Conservation (phyloP, 2,797 vertebrate genomes). For the Perodicticus potto region DNA sequence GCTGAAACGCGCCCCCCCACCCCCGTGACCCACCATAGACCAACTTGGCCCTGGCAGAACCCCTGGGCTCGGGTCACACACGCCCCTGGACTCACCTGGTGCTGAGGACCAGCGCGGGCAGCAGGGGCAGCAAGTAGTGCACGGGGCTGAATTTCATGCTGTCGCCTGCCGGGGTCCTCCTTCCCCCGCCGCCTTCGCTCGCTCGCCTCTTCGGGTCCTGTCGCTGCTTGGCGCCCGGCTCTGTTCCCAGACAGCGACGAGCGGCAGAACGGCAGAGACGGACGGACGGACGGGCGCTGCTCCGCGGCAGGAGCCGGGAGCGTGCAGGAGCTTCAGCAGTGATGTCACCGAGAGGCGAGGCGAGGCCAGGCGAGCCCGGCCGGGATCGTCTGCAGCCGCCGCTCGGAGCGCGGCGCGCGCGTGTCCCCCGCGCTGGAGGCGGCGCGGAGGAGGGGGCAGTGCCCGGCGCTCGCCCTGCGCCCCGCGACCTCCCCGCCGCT, state of each 20-base stretch:
- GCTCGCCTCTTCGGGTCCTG: constrained; percentile 47
- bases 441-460: not conserved
- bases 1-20: not conserved
- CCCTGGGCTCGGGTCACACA: not conserved
- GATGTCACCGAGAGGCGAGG: constrained; percentile 86
- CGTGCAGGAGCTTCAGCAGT: constrained; percentile 76
- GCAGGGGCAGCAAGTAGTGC: constrained; percentile 86
- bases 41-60: not conserved
- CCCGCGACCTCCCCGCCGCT: not conserved
- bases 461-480: not conserved
- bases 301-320: constrained; percentile 54
- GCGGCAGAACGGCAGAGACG: constrained; percentile 21
- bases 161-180: constrained; percentile 43
- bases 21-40: not conserved
- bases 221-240: constrained; percentile 62
- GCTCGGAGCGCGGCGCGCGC: constrained; percentile 78
- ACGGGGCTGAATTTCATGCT: constrained; percentile 87
- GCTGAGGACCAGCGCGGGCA: constrained; percentile 85
- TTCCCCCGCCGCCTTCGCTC: constrained; percentile 19
- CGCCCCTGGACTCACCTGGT: constrained; percentile 86
- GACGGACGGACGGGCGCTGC: constrained; percentile 49
- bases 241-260: constrained; percentile 47
- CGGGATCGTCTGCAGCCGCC: constrained; percentile 79
- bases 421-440: constrained; percentile 79
- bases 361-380: constrained; percentile 74